Evolutionary conservation across 2,113 vertebrate genomes (phyloP), one percentile per base, ranked within the genome.

Genomic region (Empidonax traillii): DNA sequence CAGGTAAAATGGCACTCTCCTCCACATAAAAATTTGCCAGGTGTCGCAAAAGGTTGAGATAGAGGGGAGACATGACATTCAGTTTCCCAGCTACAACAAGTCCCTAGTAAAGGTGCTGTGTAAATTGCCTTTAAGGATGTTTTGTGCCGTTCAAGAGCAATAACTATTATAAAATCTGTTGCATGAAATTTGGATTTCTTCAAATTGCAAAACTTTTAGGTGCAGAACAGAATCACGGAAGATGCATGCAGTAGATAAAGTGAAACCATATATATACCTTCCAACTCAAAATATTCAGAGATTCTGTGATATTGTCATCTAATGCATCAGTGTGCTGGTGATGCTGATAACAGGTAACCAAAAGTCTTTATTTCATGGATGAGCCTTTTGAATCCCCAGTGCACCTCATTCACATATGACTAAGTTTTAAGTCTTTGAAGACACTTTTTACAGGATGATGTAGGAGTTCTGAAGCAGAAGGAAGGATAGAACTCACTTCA

Each of bases 71-170:
- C 19, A 37, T 3, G 7, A 87, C 15, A 22, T 71, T 78, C 66
- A 53, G 8, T 59, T 85, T 63, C 46, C 17, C 28, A 63, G 31
- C 14, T 58, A 25, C 33, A 31, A 10, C 25, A 46, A n/a, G 21
- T 52, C 19, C 53, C 16, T 27, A 69, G 20, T 23, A 89, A 74
- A 72, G 18, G 46, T 28, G 16, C 2, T 80, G 21, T 83, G 22
- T 49, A 91, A 91, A 73, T 84, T 84, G 25, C 17, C 24, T 69
- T 78, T 87, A 82, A 85, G n/a, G 33, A 37, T 67, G 11, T 14
- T 67, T 44, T 39, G 39, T 55, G 53, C 8, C 33, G 12, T 75
- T 59, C 37, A 89, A 78, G 23, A 71, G 7, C 12, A 74, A 25
- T 17, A 84, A 63, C 7, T 46, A 9, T 31, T 17, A 80, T 27